phyloP scores from a whole-genome alignment of 1,140 invertebrate species.

The Drosophila nannoptera region DNA sequence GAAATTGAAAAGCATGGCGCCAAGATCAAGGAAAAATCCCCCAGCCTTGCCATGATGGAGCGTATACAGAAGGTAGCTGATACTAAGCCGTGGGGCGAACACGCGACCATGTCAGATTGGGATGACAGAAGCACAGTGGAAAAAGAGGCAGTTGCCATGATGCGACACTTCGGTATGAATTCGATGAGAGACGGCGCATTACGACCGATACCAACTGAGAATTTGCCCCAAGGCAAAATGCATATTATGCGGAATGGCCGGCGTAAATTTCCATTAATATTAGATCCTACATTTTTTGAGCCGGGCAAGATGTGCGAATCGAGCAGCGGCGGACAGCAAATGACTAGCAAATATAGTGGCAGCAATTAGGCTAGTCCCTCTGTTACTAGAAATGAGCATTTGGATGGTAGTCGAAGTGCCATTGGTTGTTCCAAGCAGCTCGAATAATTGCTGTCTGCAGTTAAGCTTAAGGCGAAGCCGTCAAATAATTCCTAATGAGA shows the following conservation, averaged over 20 bases:
- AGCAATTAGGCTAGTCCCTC: background rate
- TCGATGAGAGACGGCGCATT: slow-evolving; percentile 35
- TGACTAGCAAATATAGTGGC: background rate
- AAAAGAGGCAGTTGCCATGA: slow-evolving; percentile 60
- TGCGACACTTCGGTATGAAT: slow-evolving; percentile 64
- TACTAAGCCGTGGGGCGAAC: slow-evolving; percentile 62
- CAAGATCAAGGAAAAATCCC: slow-evolving; percentile 31
- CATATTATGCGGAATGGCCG: slow-evolving; percentile 34
- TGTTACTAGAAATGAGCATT: background rate
- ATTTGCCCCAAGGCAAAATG: slow-evolving; percentile 2
- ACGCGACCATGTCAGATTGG: slow-evolving; percentile 63
- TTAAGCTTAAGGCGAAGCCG: background rate
- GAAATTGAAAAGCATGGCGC: slow-evolving; percentile 16
- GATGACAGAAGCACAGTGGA: slow-evolving; percentile 57
- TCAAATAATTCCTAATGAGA: background rate
- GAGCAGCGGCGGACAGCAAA: background rate
- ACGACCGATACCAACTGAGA: background rate
- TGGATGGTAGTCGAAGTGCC: slow-evolving; percentile 1
- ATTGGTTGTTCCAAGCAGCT: slow-evolving; percentile 1
- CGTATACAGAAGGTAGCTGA: slow-evolving; percentile 61
- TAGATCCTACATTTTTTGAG: slow-evolving; percentile 53
- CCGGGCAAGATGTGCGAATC: slow-evolving; percentile 32
- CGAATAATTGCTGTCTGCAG: background rate
- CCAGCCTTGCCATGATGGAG: slow-evolving; percentile 57
- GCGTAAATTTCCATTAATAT: slow-evolving; percentile 34